Percentiles rank a stretch among this genome's conserved stretches.
These are phyloP conservation scores for Onychostoma macrolepis DNA, from an alignment of 2,113 vertebrate genomes.

Conservation along the genomic window DNA sequence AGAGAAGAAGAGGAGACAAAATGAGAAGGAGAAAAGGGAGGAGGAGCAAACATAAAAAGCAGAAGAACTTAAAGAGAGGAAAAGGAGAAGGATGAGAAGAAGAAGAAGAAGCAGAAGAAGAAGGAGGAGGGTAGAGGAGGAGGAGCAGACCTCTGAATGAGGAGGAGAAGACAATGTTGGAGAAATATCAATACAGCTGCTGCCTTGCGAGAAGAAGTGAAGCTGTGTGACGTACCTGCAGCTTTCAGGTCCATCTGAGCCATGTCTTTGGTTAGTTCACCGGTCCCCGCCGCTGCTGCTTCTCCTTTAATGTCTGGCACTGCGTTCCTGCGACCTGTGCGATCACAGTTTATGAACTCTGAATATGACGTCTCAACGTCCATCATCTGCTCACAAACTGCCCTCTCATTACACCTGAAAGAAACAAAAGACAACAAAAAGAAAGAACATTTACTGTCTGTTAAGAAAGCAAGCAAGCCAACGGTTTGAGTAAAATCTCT, in stretches of 20 bases:
- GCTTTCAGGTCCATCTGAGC: constrained; percentile 78
- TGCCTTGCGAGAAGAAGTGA: background rate
- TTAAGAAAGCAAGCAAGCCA: background rate
- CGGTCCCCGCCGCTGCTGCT: constrained; percentile 76
- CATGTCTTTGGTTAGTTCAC: constrained; percentile 86
- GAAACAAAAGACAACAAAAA: constrained; percentile 52
- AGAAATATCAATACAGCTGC: background rate
- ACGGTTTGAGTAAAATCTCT: background rate
- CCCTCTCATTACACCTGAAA: constrained; percentile 73
- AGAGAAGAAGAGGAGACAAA: background rate
- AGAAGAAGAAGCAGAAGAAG: background rate
- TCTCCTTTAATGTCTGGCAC: constrained; percentile 88
- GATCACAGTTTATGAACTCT: constrained; percentile 94
- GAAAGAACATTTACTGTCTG: background rate
- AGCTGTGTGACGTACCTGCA: constrained; percentile 65
- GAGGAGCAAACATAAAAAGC: background rate
- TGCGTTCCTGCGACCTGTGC: constrained; percentile 93
- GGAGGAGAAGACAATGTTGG: background rate
- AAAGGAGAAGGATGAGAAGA: background rate
- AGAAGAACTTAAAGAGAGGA: too few species aligned
- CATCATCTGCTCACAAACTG: constrained; percentile 89
- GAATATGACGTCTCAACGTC: constrained; percentile 94
- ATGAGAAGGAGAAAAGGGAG: background rate
- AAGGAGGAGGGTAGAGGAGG: background rate
- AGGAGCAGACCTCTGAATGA: background rate